Percentiles rank a stretch among this genome's conserved stretches.
Evolutionary conservation across 1,140 invertebrate species (phyloP).

Genomic region (Conus betulinus): DNA sequence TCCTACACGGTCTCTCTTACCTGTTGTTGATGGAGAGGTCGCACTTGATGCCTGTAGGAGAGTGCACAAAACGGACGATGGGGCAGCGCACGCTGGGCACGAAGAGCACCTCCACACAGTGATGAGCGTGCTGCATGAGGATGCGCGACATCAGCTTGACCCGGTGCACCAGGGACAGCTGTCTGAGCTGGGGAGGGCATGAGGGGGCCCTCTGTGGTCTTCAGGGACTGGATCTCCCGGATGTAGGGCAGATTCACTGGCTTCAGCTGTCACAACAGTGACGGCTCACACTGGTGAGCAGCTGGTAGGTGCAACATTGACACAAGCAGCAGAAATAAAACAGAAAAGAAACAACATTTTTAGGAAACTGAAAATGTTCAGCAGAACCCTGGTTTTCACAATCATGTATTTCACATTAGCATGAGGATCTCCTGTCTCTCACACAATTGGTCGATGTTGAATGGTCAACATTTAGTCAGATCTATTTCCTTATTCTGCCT

Average conservation of each 20-base stretch:
- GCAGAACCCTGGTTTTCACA: no score
- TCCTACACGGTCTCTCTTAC: conserved; percentile 42
- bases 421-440: no score
- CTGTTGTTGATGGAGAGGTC: conserved; percentile 72
- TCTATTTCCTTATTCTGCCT: no score
- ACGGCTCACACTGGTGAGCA: no score
- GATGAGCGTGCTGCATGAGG: conserved; percentile 53
- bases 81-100: conserved; percentile 69
- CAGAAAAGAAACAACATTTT: no score
- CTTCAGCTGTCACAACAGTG: conserved; percentile 13
- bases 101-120: conserved; percentile 48
- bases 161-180: conserved; percentile 54
- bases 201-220: conserved; percentile 54
- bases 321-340: not conserved
- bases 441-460: no score
- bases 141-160: conserved; percentile 59
- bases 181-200: conserved; percentile 51
- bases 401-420: no score
- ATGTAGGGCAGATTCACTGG: conserved; percentile 57
- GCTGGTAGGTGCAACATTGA: not conserved
- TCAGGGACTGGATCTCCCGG: conserved; percentile 57
- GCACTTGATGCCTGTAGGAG: conserved; percentile 63
- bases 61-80: conserved; percentile 65
- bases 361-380: no score
- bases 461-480: no score